Evolutionary conservation across 2,113 vertebrate genomes (phyloP).

Genomic region (Illadopsis cleaveri): DNA sequence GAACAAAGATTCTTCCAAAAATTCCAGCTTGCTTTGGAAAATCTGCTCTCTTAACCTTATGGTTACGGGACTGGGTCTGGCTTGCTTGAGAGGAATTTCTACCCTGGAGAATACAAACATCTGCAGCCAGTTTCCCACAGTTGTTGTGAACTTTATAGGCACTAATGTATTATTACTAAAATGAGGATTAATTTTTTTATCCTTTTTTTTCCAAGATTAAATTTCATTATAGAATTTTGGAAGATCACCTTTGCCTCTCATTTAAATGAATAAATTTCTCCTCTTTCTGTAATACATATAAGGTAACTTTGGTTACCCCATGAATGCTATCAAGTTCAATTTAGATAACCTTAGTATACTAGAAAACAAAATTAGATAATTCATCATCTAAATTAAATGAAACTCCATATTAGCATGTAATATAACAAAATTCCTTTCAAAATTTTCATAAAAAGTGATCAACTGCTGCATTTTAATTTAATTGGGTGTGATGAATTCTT

Average conservation of each 20-base stretch:
- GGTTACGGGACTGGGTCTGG: background rate
- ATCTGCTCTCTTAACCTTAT: too few species aligned
- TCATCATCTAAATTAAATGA: constrained; percentile 29
- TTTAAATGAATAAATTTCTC: background rate
- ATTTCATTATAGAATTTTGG: background rate
- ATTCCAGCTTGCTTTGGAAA: background rate
- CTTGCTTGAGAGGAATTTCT: background rate
- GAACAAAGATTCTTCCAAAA: background rate
- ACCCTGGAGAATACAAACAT: background rate
- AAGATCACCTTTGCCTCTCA: background rate
- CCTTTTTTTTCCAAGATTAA: background rate
- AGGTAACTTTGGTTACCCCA: background rate
- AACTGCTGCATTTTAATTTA: constrained; percentile 20
- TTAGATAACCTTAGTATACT: background rate
- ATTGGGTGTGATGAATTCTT: constrained; percentile 11
- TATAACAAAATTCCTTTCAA: background rate
- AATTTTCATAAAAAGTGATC: constrained; percentile 5
- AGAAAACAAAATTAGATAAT: background rate
- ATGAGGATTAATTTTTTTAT: background rate
- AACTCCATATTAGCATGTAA: background rate
- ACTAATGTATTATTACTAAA: background rate
- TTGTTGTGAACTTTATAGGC: background rate
- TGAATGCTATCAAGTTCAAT: background rate
- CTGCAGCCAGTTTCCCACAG: background rate
- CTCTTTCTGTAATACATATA: background rate